These are phyloP conservation scores for human DNA, from an alignment of 2,113 vertebrate genomes.

Conservation along the genomic window GRCh38 chr11:12818501-12819000, in stretches of 20 bases:
- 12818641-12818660: conserved; percentile 55
- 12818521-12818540: neutral
- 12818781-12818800: conserved; percentile 64
- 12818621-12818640: neutral
- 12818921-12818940: neutral
- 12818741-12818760: conserved; percentile 47
- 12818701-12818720: conserved; percentile 58
- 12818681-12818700: conserved; percentile 67
- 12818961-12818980: neutral
- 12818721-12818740: conserved; percentile 70
- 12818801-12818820: conserved; percentile 67
- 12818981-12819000: neutral
- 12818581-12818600: neutral
- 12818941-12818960: neutral
- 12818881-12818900: conserved; percentile 44
- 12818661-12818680: conserved; percentile 72
- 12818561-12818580: neutral
- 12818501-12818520: neutral
- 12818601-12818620: neutral
- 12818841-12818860: conserved; percentile 57
- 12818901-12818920: neutral
- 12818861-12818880: conserved; percentile 32
- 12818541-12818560: neutral
- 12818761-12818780: conserved; percentile 67
- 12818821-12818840: conserved; percentile 67